These are phyloP conservation scores for Delphinus delphis DNA, from an alignment of 2,113 vertebrate genomes.

Conservation along the genomic window DNA sequence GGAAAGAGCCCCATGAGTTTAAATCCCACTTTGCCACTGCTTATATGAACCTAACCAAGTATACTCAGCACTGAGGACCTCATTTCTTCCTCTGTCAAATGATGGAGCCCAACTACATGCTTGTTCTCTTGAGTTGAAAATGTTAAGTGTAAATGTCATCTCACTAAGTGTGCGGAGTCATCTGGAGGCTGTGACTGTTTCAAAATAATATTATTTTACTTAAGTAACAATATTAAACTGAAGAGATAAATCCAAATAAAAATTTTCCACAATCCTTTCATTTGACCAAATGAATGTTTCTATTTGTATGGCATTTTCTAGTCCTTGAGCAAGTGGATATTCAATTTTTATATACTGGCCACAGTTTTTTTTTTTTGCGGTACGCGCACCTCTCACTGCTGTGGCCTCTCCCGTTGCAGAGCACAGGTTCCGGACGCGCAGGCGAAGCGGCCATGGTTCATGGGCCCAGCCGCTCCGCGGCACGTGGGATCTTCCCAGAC, in stretches of 20 bases:
- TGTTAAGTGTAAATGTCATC: not conserved
- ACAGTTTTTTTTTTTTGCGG: not conserved
- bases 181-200: not conserved
- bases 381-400: too few species aligned
- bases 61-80: too few species aligned
- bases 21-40: not conserved
- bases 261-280: not conserved
- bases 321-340: not conserved
- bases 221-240: constrained; percentile 18
- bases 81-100: not conserved
- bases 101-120: not conserved
- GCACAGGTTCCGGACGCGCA: too few species aligned
- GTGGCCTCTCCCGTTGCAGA: too few species aligned
- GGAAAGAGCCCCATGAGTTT: not conserved
- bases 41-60: too few species aligned
- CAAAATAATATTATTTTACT: not conserved
- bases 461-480: too few species aligned
- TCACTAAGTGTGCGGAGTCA: not conserved
- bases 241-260: not conserved
- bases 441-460: too few species aligned
- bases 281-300: not conserved
- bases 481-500: too few species aligned
- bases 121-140: not conserved
- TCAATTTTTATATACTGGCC: not conserved
- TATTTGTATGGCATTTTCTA: not conserved